Base-by-base conservation (phyloP, 37 sponge, comb jelly and placozoan species). In the Hormiphora californensis region DNA sequence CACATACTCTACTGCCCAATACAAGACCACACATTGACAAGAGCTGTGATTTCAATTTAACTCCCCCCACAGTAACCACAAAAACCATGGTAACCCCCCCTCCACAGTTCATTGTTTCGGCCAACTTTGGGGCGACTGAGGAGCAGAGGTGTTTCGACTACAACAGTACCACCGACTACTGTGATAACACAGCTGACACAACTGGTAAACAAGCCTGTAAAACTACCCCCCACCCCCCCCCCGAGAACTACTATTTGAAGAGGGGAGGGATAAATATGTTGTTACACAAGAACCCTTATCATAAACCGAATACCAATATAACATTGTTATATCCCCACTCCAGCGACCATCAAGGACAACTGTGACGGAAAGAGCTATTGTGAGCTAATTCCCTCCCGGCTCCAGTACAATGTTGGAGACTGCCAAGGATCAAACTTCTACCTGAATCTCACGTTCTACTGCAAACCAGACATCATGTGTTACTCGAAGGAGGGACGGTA, bases 291-390 rank as follows among this genome's bases (percentile, higher is more conserved):
- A n/a, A n/a, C n/a, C n/a, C n/a, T n/a, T n/a, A n/a, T n/a, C n/a
- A n/a, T n/a, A n/a, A n/a, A n/a, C n/a, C n/a, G n/a, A n/a, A 15
- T 15, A 49, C 53, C 9, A 17, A 49, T 15, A 49, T 15, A 9
- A 9, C 53, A 49, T 15, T 49, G 12, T 15, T 17, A 49, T 17
- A 17, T 28, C n/a, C 61, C 7, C 27, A 5, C 61, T 12, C 7
- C 61, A 57, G 61, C n/a, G 21, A 28, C 61, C 7, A 57, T 30
- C 4, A 57, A 57, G 25, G 61, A 57, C 28, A 57, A 57, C 28
- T 57, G 61, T 57, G 61, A 57, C 21, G 61, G 61, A 28, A 57
- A 57, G 21, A 57, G 61, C 25, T 57, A 57, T 30, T 57, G 61
- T 57, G 61, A 57, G 30, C 27, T 57, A 15, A n/a, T n/a, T n/a